phyloP scores from a whole-genome alignment of 2,888 invertebrate species.

The Cheilosia soror region DNA sequence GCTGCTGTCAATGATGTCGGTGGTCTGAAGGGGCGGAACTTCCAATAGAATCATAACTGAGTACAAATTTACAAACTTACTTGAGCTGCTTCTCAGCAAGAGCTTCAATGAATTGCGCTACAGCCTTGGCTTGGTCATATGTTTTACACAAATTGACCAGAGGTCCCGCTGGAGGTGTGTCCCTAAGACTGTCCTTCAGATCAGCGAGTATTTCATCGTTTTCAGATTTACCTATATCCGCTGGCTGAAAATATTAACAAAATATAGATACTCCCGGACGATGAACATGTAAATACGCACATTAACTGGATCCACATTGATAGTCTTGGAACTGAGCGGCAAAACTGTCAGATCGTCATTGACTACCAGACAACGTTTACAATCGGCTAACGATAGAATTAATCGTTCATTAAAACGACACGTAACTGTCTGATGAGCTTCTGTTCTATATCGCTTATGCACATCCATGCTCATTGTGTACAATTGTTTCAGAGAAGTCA shows the following conservation, averaged over 20 bases:
- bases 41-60: neutral
- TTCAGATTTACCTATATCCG: slow-evolving; percentile 81
- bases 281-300: slow-evolving; percentile 75
- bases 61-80: slow-evolving; percentile 78
- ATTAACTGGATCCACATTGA: slow-evolving; percentile 90
- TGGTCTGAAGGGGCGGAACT: slow-evolving; percentile 85
- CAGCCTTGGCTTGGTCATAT: slow-evolving; percentile 95
- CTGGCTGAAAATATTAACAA: slow-evolving; percentile 76
- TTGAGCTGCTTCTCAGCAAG: slow-evolving; percentile 94
- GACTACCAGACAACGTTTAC: slow-evolving; percentile 94
- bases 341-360: slow-evolving; percentile 96
- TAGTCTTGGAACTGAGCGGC: slow-evolving; percentile 95
- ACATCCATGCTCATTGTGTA: slow-evolving; percentile 99
- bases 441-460: slow-evolving; percentile 95
- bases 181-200: slow-evolving; percentile 92
- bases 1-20: slow-evolving; percentile 98
- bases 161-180: slow-evolving; percentile 96
- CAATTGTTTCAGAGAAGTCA: slow-evolving; percentile 95
- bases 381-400: slow-evolving; percentile 94
- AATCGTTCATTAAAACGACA: slow-evolving; percentile 98
- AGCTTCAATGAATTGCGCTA: slow-evolving; percentile 96
- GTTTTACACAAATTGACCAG: slow-evolving; percentile 96
- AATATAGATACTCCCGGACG: neutral
- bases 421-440: slow-evolving; percentile 95
- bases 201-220: slow-evolving; percentile 88